Base-by-base conservation (phyloP, 1,140 invertebrate species). In the Phymorhynchus buccinoides region DNA sequence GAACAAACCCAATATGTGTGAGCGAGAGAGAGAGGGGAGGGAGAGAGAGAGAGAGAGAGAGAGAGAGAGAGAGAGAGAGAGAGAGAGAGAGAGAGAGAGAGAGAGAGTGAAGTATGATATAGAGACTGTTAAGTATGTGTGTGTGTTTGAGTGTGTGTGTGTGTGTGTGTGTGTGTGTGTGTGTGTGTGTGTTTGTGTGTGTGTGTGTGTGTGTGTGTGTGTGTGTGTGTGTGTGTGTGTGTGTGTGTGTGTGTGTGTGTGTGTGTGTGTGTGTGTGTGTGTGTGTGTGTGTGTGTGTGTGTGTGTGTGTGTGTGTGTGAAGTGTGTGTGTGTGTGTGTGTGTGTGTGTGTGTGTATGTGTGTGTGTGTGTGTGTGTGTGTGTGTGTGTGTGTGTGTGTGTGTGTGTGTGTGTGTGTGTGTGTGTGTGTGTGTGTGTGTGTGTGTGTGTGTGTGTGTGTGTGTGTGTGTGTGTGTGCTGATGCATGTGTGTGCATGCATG, bases 91-190 rank as follows among this genome's bases (percentile, higher is more conserved):
- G 48, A 52, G 48, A 52, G 48, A 52, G 48, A 52, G 22, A 52
- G 48, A 52, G 48, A 52, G 48, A 52, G 48, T 12, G 48, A 52
- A n/a, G n/a, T n/a, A n/a, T n/a, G n/a, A n/a, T n/a, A n/a, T n/a
- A n/a, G n/a, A n/a, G n/a, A n/a, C n/a, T n/a, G n/a, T n/a, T n/a
- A n/a, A n/a, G n/a, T n/a, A n/a, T n/a, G n/a, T n/a, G n/a, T n/a
- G n/a, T n/a, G n/a, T n/a, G n/a, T n/a, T n/a, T n/a, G n/a, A n/a
- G n/a, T n/a, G n/a, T n/a, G n/a, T n/a, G n/a, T n/a, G n/a, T n/a
- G n/a, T n/a, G n/a, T n/a, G n/a, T n/a, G n/a, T n/a, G n/a, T 82
- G 44, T 52, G 80, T 37, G 52, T 37, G 62, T 48, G 44, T 48
- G 44, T 48, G 44, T 48, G 44, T 48, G 44, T 66, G 62, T 66